Evolutionary conservation across 2,888 invertebrate species (phyloP).

Genomic region (Barypeithes pellucidus): DNA sequence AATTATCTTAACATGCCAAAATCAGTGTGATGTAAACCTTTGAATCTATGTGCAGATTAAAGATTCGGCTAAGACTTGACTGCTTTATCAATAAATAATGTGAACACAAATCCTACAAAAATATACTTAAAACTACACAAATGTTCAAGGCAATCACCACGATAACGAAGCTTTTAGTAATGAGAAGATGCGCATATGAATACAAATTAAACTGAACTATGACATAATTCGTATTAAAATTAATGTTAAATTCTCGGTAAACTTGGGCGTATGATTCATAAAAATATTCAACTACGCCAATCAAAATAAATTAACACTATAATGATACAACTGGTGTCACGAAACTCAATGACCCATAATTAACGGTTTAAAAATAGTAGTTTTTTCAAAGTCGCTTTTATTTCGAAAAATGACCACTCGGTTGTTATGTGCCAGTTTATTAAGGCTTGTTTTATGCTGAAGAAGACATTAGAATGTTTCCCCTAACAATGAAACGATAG

Average conservation of each 20-base stretch:
- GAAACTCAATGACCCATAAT: conserved; percentile 37
- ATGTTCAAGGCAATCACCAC: conserved; percentile 3
- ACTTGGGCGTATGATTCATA: conserved; percentile 33
- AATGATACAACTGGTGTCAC: conserved; percentile 21
- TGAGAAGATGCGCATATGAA: conserved; percentile 31
- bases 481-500: no score
- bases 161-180: not conserved
- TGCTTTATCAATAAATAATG: no score
- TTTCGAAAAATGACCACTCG: not conserved
- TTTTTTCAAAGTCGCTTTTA: not conserved
- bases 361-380: conserved; percentile 26
- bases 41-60: no score
- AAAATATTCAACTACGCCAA: conserved; percentile 32
- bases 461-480: no score
- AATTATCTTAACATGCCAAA: no score
- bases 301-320: conserved; percentile 36
- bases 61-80: no score
- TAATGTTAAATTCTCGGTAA: conserved; percentile 36
- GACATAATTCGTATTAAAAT: conserved; percentile 46
- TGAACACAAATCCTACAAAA: conserved; percentile 6
- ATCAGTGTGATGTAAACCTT: no score
- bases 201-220: conserved; percentile 35
- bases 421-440: not conserved
- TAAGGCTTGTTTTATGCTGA: no score
- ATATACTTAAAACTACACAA: not conserved